Percentiles rank a stretch among this genome's conserved stretches.
These are phyloP conservation scores for Zaprionus taronus DNA, from an alignment of 1,140 invertebrate genomes.

Conservation along the genomic window DNA sequence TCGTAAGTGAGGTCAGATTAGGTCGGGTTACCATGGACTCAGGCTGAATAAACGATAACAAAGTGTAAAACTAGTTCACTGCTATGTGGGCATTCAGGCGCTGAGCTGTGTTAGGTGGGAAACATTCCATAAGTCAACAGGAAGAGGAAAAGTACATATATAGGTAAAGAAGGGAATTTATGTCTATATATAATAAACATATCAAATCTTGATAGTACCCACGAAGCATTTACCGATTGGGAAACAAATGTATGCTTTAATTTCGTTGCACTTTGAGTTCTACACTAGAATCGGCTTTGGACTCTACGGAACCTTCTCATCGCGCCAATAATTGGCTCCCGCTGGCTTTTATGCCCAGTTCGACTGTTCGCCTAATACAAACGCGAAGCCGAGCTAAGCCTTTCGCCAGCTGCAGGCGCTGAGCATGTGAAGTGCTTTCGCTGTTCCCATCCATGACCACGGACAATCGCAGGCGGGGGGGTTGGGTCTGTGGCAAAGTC, in stretches of 20 bases:
- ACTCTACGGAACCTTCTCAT: background rate
- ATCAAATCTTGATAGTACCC: too few species aligned
- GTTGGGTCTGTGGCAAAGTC: background rate
- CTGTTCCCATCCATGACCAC: background rate
- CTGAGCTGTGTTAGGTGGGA: too few species aligned
- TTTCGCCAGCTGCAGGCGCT: background rate
- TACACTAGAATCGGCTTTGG: background rate
- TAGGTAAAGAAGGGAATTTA: too few species aligned
- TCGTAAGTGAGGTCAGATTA: constrained; percentile 30
- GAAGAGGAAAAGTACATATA: too few species aligned
- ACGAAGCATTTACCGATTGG: too few species aligned
- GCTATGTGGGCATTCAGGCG: too few species aligned
- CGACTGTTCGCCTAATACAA: constrained; percentile 14
- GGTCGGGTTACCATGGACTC: constrained; percentile 19
- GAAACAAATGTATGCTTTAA: too few species aligned
- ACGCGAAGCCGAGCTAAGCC: background rate
- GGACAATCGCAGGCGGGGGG: constrained; percentile 2
- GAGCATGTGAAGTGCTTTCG: constrained; percentile 16
- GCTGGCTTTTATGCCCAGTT: background rate
- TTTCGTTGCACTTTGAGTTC: background rate
- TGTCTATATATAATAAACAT: too few species aligned
- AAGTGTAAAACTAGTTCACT: too few species aligned
- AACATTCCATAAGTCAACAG: too few species aligned
- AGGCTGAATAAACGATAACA: background rate
- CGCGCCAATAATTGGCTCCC: constrained; percentile 13